phyloP scores from a whole-genome alignment of 2,113 vertebrate species.

The Trematocara nigrifrons region DNA sequence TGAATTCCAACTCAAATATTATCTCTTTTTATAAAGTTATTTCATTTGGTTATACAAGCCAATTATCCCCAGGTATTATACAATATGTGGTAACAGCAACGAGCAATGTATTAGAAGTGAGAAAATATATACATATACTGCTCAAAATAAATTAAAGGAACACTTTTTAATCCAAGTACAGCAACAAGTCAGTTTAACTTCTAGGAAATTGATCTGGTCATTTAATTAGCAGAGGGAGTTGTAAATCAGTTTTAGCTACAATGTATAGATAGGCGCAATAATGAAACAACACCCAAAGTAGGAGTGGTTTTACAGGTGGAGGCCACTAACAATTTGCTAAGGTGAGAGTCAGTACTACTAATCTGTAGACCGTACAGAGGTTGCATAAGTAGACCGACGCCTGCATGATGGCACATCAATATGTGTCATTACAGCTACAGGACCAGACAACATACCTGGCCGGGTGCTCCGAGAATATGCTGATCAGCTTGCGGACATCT shows the following conservation, averaged over 20 bases:
- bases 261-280: background rate
- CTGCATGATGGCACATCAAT: background rate
- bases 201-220: background rate
- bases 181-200: background rate
- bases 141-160: background rate
- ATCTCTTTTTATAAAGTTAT: background rate
- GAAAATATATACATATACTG: background rate
- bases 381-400: background rate
- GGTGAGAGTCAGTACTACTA: background rate
- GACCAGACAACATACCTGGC: too few species aligned
- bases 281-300: background rate
- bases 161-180: background rate
- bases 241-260: background rate
- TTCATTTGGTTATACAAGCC: background rate
- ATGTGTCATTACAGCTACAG: background rate
- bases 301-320: background rate
- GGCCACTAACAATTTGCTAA: background rate
- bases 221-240: background rate
- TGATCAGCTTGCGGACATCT: too few species aligned
- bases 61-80: background rate
- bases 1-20: background rate
- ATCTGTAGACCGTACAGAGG: background rate
- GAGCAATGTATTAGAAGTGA: background rate
- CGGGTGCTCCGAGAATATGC: too few species aligned
- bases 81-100: background rate